Base-by-base conservation (phyloP, 2,113 vertebrate species). In the Caranx melampygus region DNA sequence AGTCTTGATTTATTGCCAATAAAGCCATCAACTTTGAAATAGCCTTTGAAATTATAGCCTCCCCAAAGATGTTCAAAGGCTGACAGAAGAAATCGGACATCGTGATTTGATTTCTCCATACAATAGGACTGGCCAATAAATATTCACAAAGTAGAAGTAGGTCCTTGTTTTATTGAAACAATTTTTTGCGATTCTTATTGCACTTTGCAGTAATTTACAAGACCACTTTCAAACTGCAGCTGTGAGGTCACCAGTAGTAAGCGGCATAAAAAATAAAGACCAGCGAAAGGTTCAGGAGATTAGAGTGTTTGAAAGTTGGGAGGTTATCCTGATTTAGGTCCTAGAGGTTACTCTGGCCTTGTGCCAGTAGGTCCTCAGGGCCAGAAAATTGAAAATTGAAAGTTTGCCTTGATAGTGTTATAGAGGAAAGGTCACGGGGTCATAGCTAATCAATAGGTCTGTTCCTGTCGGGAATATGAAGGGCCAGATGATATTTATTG, bases 1-100 rank as follows among this genome's bases (percentile, higher is more conserved):
- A 57, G 47, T 65, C 40, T 79, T 84, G 81, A 86, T 83, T 79
- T 83, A 79, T 81, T 72, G 67, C 73, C 87, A 81, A 44, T 81
- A 81, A 82, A 83, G 69, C 72, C 60, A 83, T 89, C 85, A 81
- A 57, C 35, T 74, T 69, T 79, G 60, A 74, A 77, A 85, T 42
- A 76, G 63, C 49, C 60, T 75, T 69, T 75, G 62, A 31, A 73
- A 75, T n/a, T 5, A 34, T 51, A 68, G 72, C 52, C 42, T 72
- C 66, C 75, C 68, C 35, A 64, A 78, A 26, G 54, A 64, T 79
- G 54, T 75, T 44, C 55, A 80, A 64, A 59, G 21, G 34, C 66
- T 62, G 26, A 34, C 0, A 13, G 60, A 75, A 44, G 40, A 40
- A 77, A 37, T 78, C 16, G 18, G 74, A 75, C 26, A 33, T 63